Base-by-base conservation (phyloP, 1,140 invertebrate genomes). In the Phocides pigmalion region DNA sequence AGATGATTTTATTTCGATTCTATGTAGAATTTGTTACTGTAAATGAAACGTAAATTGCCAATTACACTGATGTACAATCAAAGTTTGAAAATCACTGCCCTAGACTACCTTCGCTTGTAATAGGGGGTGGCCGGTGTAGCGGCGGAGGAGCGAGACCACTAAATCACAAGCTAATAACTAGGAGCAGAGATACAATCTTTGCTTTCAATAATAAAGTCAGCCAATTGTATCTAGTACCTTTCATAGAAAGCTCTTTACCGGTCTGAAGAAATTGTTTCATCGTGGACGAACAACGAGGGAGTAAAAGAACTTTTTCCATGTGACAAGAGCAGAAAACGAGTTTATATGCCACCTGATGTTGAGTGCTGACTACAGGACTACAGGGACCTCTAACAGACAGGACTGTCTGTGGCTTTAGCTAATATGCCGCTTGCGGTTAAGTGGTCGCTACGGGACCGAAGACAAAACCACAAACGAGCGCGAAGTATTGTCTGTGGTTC, bases 91-190 rank as follows among this genome's bases (percentile, higher is more conserved):
- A 58, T 1, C 53, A 25, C 22, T 46, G 22, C 4, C 9, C 14
- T 58, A 58, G 39, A 46, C 54, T 58, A 35, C 49, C 50, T 62
- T 51, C 28, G 28, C 58, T 70, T 71, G 66, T 73, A 80, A 81
- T 74, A 75, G 73, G 79, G 82, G 84, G 80, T 87, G 86, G 82
- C 84, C 78, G 68, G 59, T 67, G 69, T 64, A 66, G 70, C 56
- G 68, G 63, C 68, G 62, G 70, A 62, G 72, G 62, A 74, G 68
- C 70, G 32, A 62, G 72, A 56, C 68, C 75, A 82, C 81, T 90
- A 89, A 90, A 90, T 90, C 88, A 90, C 72, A 66, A 68, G 70
- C 86, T 88, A 89, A 89, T 89, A 90, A 88, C 86, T 81, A 86
- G 67, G 72, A 75, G 72, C 75, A 58, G 16, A 68, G 88, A 90